Evolutionary conservation across 1,140 invertebrate genomes (phyloP), one percentile per base, ranked within the genome.

Genomic region (Aphaenogaster ashmeadi): DNA sequence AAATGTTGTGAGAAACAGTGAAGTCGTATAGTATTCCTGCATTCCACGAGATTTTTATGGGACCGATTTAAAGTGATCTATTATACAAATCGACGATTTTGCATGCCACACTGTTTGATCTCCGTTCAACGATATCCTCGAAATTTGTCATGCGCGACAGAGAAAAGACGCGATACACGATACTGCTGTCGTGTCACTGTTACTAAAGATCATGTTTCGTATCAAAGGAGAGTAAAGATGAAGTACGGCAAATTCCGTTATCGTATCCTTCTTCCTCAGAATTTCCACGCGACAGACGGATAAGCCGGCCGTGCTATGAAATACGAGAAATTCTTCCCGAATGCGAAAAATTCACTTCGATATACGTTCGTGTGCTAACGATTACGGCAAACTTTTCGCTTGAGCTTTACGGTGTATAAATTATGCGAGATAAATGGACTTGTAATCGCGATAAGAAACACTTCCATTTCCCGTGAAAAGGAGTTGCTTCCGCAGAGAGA

Each of bases 351-450:
- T 69, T 80, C 36, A 67, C 36, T 21, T 8, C 21, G 33, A 5
- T n/a, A 13, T 44, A 77, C 58, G 11, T 18, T 27, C 47, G 8
- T 3, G 18, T 52, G 18, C 21, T 44, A 67, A 71, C 50, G 58
- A 79, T 79, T 79, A 64, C 58, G 13, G 50, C 36, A n/a, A 69
- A 81, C 78, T 81, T 69, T 27, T 69, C 47, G 21, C 44, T 81
- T 36, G n/a, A 27, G 21, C 18, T 56, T 56, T 41, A 27, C 50
- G 27, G 18, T 44, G 38, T 79, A 79, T 79, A 71, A 47, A 81
- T 81, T 71, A 44, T 58, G 21, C 38, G 50, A 71, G 36, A 56
- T 56, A 71, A 71, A 81, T 56, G 21, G 50, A 56, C 21, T 54
- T 41, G 50, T 81, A 71, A 71, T 71, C 66, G 38, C 64, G 66